Evolutionary conservation across 2,113 vertebrate genomes (phyloP).

Genomic region (Mirounga angustirostris): DNA sequence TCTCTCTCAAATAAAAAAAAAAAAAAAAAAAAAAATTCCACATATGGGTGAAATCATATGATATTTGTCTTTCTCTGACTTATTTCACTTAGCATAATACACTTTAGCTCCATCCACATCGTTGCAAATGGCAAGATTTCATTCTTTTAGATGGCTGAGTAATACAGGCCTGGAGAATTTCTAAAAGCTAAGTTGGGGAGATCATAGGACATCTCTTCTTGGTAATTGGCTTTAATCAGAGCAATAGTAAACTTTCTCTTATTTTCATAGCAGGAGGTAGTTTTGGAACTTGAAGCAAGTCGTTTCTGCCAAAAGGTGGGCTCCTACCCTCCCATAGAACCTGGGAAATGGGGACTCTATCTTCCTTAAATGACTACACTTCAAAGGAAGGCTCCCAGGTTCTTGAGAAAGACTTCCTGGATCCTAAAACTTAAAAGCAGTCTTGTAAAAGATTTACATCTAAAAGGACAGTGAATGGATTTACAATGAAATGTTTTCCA

Average conservation of each 20-base stretch:
- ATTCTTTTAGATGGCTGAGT: background rate
- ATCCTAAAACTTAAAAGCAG: background rate
- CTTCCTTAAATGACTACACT: background rate
- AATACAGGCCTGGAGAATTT: background rate
- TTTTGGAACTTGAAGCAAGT: background rate
- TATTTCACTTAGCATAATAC: background rate
- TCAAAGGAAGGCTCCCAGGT: background rate
- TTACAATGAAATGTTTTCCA: background rate
- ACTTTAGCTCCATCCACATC: background rate
- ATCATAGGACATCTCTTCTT: background rate
- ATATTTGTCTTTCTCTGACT: background rate
- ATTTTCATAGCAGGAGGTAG: background rate
- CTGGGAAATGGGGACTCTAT: background rate
- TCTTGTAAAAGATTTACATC: background rate
- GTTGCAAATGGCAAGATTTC: background rate
- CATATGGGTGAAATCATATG: background rate
- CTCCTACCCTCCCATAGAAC: background rate
- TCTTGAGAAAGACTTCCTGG: background rate
- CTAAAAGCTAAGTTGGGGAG: background rate
- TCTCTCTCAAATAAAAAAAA: too few relatives aligned
- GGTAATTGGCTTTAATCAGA: background rate
- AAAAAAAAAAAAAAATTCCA: background rate
- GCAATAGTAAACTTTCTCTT: background rate
- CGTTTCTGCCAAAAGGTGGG: background rate
- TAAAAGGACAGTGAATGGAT: background rate